Percentiles rank a stretch among this genome's conserved stretches.
Conservation (phyloP, 2,797 vertebrate genomes). For the Sebastes iracundus region DNA sequence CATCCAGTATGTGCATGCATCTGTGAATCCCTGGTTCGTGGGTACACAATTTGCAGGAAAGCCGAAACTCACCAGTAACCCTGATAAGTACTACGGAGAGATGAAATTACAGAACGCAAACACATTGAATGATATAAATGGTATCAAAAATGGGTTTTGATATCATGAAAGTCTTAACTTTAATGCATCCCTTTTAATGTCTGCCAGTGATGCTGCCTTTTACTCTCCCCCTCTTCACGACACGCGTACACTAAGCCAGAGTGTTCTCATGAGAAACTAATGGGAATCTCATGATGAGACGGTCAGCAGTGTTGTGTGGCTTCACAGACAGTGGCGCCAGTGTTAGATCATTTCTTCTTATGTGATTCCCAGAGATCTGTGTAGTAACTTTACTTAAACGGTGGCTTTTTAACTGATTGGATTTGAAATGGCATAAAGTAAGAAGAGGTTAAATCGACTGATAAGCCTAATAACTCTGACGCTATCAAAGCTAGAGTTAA, state of each 20-base stretch:
- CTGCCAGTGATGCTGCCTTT: not conserved
- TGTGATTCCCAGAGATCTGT: constrained; percentile 63
- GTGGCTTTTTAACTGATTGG: constrained; percentile 50
- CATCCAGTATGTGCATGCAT: not conserved
- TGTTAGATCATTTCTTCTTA: constrained; percentile 62
- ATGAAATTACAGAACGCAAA: not conserved
- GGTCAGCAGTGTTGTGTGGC: constrained; percentile 57
- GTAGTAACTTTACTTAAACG: constrained; percentile 52
- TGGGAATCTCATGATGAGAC: constrained; percentile 65
- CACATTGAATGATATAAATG: not conserved
- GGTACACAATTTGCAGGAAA: not conserved
- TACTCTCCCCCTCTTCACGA: not conserved
- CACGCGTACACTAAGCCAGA: not conserved
- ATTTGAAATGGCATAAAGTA: constrained; percentile 43
- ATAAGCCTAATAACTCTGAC: constrained; percentile 19
- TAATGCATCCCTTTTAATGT: constrained; percentile 5
- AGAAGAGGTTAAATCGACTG: constrained; percentile 35
- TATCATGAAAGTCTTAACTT: not conserved
- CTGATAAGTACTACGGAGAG: not conserved
- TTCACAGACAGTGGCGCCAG: constrained; percentile 61
- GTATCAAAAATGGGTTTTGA: not conserved
- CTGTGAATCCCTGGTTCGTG: not conserved
- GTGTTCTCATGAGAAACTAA: constrained; percentile 60
- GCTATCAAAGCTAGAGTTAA: constrained; percentile 13
- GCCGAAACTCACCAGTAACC: not conserved